phyloP scores from a whole-genome alignment of 1,140 invertebrate species.

The Hylyphantes graminicola region DNA sequence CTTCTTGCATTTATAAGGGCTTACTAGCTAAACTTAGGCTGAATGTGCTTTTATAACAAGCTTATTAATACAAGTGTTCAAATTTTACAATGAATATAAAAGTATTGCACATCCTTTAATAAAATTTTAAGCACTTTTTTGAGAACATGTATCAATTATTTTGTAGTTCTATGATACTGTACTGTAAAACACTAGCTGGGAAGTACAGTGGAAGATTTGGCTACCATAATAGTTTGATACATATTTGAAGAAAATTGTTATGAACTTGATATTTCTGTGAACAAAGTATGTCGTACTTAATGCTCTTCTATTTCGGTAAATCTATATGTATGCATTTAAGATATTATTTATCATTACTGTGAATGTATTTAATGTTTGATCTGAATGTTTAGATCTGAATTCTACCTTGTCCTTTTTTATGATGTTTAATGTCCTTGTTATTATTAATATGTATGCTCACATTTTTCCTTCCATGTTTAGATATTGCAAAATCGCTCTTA shows the following conservation, averaged over 20 bases:
- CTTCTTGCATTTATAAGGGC: not conserved
- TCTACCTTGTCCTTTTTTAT: too few relatives aligned
- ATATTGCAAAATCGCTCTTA: too few relatives aligned
- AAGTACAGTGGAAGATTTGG: conserved; percentile 36
- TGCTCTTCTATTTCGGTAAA: too few relatives aligned
- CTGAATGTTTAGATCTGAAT: too few relatives aligned
- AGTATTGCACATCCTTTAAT: not conserved
- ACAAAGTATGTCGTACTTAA: too few relatives aligned
- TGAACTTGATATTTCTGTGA: too few relatives aligned
- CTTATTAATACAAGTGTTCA: not conserved
- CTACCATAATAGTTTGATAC: conserved; percentile 26
- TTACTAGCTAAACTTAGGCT: not conserved
- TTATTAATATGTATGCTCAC: too few relatives aligned
- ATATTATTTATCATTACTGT: too few relatives aligned
- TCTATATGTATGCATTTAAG: too few relatives aligned
- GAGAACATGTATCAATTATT: conserved; percentile 23
- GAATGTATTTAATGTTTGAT: too few relatives aligned
- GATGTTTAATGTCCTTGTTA: too few relatives aligned
- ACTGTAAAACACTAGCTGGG: conserved; percentile 18
- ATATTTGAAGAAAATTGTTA: conserved; percentile 2
- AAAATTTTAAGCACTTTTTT: not conserved
- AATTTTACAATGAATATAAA: conserved; percentile 5
- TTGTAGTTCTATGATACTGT: conserved; percentile 40
- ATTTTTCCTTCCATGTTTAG: too few relatives aligned
- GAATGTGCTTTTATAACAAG: not conserved